These are phyloP conservation scores for Nezara viridula DNA, from an alignment of 2,888 invertebrate species.

Conservation along the genomic window DNA sequence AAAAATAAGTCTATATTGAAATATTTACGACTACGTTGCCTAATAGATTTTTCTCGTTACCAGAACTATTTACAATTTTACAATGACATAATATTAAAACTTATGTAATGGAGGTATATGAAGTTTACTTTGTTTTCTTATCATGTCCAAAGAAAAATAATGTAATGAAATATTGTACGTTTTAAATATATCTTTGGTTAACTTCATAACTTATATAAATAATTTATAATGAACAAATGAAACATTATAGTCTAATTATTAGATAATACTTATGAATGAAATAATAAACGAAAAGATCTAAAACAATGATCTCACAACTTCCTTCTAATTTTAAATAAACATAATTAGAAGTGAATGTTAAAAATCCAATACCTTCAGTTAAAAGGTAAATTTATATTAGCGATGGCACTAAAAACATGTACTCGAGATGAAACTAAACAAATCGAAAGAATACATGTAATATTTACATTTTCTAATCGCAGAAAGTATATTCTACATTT, in stretches of 20 bases:
- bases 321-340: constrained; percentile 50
- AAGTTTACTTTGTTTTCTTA: background rate
- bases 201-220: background rate
- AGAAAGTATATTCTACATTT: background rate
- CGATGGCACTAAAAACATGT: constrained; percentile 34
- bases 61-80: background rate
- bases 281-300: constrained; percentile 3
- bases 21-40: background rate
- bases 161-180: background rate
- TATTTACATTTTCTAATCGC: constrained; percentile 15
- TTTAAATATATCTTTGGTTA: constrained; percentile 25
- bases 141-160: background rate
- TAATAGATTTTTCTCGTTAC: background rate
- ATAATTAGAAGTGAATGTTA: constrained; percentile 8
- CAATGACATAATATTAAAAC: background rate
- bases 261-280: constrained; percentile 28
- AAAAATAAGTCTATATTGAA: background rate
- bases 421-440: background rate
- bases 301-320: background rate
- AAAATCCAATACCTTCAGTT: constrained; percentile 7
- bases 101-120: background rate
- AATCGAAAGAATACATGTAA: constrained; percentile 25
- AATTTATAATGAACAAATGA: constrained; percentile 8
- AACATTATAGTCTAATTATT: background rate
- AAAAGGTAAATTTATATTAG: background rate